Evolutionary conservation across 2,113 vertebrate genomes (phyloP), one percentile per base, ranked within the genome.

Genomic region (Dendrocopos noguchii): DNA sequence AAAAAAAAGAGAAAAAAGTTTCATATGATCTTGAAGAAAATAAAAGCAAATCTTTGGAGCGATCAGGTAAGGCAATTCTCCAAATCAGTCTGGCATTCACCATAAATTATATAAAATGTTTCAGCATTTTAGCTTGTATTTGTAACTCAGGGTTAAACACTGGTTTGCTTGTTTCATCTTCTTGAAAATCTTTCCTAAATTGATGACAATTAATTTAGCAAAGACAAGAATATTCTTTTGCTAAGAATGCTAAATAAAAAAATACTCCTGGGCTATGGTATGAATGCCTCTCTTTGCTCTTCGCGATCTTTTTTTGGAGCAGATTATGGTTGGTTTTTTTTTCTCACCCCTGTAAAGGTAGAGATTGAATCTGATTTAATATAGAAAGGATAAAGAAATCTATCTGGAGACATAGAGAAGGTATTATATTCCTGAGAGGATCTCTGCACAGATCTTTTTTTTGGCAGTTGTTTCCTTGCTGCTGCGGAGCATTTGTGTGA

Each of bases 1-100:
- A 98, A 77, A 98, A 98, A 88, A 97, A 96, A 59, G 98, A 98
- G 91, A 99, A 99, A 91, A 99, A 98, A 91, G 98, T 98, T 70
- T 97, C 98, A 3, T 98, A 98, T 56, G 97, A 98, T 93, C 96
- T 98, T 80, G 98, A 98, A 75, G 98, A 98, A 75, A 96, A 96
- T 95, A 98, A 97, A 93, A 98, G 95, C 83, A 98, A 98, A 80
- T 94, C 98, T 79, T 96, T 98, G 12, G 99, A 99, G 78, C 98
- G 98, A 90, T 98, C 99, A 94, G 98, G 99, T 99, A 98, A 97
- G 97, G 97, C 61, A 39, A 53, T 60, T 81, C 81, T 71, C 55
- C 67, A 36, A 50, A 13, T 67, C 83, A 91, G n/a, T 66, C 11
- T 77, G 68, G 27, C 16, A 15, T 46, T 57, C 18, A 39, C 0